Evolutionary conservation across 1,140 invertebrate species (phyloP), one percentile per base, ranked within the genome.

Genomic region (Drosophila mojavensis): DNA sequence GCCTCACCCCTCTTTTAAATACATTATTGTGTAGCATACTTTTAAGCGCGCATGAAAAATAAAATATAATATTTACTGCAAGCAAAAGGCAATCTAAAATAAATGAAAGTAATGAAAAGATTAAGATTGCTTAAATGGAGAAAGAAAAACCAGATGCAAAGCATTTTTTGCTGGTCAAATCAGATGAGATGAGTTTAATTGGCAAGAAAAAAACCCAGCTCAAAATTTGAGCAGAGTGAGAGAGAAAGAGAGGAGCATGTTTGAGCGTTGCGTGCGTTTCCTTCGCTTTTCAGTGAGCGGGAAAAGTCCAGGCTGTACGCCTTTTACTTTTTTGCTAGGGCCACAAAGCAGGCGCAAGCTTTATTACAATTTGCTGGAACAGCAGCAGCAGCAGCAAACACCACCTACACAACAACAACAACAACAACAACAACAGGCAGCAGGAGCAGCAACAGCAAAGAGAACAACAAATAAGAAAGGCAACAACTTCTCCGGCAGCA

Each of bases 281-380:
- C 66, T 71, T 78, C 61, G 75, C 75, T 75, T 75, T 72, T 73
- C 58, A 48, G 47, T 13, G 43, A 17, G 20, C 48, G 20, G 56
- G n/a, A 55, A 24, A 17, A 58, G 67, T 55, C 9, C 36, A 60
- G 56, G 56, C 33, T 67, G 26, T 45, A 66, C 47, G 75, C 79
- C 73, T 79, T 67, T 84, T 77, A 80, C 77, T 75, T 65, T 69
- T 24, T 61, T 5, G 36, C 71, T 66, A 58, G 74, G 45, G 59
- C 58, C 64, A 50, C 65, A 63, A 76, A 55, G 62, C 76, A 66
- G 71, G 76, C 81, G 75, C 72, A 76, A 76, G 53, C 82, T 89
- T 89, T 88, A 89, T 89, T 89, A 84, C 79, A 83, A 83, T 79
- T 79, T 71, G 63, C 63, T 65, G 66, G 53, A 81, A 60, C 50